Conservation (phyloP, 1,140 invertebrate species). For the Gryllus bimaculatus region DNA sequence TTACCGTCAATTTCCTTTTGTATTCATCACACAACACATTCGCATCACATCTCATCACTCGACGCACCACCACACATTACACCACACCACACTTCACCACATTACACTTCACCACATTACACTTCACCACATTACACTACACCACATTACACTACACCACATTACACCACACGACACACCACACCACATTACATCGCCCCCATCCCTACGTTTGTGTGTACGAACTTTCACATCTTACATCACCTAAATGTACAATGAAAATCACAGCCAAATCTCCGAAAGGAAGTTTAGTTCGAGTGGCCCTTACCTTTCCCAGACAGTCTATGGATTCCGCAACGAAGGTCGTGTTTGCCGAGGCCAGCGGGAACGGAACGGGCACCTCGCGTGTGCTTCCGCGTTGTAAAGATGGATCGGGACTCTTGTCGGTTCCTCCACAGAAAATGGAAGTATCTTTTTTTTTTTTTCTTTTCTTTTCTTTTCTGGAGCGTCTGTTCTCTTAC, state of each 20-base stretch:
- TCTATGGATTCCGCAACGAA: no score
- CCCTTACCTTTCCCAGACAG: no score
- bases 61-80: constrained; percentile 10
- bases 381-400: no score
- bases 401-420: no score
- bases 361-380: no score
- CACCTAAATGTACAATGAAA: background rate
- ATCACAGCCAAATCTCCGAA: background rate
- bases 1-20: background rate
- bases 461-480: no score
- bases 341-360: no score
- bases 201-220: background rate
- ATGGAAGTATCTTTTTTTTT: no score
- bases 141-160: constrained; percentile 9
- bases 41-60: constrained; percentile 4
- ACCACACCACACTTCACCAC: constrained; percentile 5
- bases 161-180: background rate
- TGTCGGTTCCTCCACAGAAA: no score
- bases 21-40: constrained; percentile 7
- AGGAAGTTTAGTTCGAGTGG: no score
- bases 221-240: background rate
- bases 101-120: background rate
- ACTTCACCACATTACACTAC: constrained; percentile 7
- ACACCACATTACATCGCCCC: background rate
- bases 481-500: no score